These are phyloP conservation scores for Chauna torquata DNA, from an alignment of 2,113 vertebrate genomes.

Conservation along the genomic window DNA sequence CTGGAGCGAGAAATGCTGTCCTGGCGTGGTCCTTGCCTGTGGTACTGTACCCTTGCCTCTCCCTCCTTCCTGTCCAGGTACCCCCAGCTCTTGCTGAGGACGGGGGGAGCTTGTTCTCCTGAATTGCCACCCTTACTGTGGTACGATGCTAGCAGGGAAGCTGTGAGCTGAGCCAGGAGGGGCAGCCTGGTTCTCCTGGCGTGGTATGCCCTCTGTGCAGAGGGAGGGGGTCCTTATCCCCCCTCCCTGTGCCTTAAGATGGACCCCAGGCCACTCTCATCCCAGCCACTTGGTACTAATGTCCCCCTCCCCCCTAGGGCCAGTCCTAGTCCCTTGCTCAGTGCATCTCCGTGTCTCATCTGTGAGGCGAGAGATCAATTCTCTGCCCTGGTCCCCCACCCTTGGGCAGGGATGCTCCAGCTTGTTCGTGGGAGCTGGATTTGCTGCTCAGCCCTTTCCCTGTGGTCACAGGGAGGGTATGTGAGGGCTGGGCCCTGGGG, in stretches of 20 bases:
- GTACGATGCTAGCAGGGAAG: not conserved
- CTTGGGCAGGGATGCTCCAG: not conserved
- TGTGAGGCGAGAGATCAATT: not conserved
- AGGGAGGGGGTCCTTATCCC: not conserved
- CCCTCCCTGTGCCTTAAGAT: conserved; percentile 39
- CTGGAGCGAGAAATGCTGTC: not conserved
- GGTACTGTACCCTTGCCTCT: not conserved
- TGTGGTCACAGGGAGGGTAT: not conserved
- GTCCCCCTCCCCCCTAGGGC: rapidly evolving
- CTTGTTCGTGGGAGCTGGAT: not conserved
- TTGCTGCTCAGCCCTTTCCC: not conserved
- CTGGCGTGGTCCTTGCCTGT: not conserved
- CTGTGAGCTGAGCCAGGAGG: not conserved
- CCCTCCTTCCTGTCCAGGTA: not conserved
- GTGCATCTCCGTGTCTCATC: not conserved
- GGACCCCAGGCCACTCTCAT: not conserved
- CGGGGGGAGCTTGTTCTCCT: not conserved
- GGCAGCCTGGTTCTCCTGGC: not conserved
- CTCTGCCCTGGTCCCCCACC: not conserved
- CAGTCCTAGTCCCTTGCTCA: not conserved
- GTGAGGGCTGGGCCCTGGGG: too few relatives aligned
- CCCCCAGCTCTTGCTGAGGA: not conserved
- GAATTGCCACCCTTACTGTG: not conserved
- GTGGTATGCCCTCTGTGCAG: not conserved
- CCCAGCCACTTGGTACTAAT: not conserved